A percentile compares a stretch with the other conserved stretches of the same genome.
These are phyloP conservation scores for Catharus fuscescens DNA, from an alignment of 2,113 vertebrate genomes.

Conservation along the genomic window DNA sequence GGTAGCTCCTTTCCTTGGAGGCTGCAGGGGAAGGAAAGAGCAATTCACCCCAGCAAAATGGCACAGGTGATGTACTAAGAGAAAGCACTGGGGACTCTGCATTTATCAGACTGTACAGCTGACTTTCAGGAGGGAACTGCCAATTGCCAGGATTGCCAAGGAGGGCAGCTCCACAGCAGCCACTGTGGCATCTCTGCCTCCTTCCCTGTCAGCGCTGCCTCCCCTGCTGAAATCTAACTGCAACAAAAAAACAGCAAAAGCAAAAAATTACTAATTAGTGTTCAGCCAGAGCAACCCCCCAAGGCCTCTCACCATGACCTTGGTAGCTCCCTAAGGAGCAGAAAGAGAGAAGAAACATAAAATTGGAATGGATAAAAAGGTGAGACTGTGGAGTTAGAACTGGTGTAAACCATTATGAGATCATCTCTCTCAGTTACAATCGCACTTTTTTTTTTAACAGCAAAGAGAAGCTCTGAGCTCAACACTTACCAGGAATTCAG, in stretches of 20 bases:
- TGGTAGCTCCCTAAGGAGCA: neutral
- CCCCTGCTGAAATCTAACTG: neutral
- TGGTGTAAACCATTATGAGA: neutral
- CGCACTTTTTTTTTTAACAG: neutral
- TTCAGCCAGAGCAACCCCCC: neutral
- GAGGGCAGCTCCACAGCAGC: neutral
- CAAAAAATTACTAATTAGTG: neutral
- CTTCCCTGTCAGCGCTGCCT: neutral
- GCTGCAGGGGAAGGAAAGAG: neutral
- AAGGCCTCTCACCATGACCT: neutral
- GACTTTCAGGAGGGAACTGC: neutral
- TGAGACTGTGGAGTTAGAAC: neutral
- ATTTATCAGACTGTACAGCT: fast-evolving
- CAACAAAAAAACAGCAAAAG: neutral
- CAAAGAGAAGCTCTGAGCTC: neutral
- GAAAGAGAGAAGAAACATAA: neutral
- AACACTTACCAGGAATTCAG: neutral
- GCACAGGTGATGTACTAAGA: neutral
- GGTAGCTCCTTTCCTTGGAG: neutral
- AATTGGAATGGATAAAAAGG: neutral
- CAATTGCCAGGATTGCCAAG: neutral
- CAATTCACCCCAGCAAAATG: neutral
- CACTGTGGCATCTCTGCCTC: neutral
- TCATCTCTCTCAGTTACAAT: neutral
- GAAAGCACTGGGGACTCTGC: neutral